phyloP scores from a whole-genome alignment of 2,888 invertebrate species.

The Athrips mouffetella region DNA sequence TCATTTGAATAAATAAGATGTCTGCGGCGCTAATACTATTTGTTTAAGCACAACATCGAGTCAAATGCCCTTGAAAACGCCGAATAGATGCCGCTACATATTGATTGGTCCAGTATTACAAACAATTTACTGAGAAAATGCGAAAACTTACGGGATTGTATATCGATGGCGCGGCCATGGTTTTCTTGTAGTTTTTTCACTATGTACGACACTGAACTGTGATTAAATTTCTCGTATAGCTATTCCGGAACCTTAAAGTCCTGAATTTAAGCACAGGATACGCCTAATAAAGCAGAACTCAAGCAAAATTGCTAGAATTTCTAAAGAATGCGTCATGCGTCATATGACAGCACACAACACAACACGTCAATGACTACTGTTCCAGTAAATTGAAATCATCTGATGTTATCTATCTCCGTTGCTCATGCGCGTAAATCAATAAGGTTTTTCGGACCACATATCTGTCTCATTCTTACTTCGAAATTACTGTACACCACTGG shows the following conservation, averaged over 20 bases:
- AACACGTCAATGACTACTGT: constrained; percentile 5
- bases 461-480: no score
- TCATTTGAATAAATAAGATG: constrained; percentile 28
- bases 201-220: constrained; percentile 18
- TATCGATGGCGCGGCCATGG: constrained; percentile 58
- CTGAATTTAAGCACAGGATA: constrained; percentile 38
- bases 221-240: constrained; percentile 26
- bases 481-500: no score
- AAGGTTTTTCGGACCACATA: no score
- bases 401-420: no score
- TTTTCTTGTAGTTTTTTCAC: constrained; percentile 26
- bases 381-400: no score
- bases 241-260: constrained; percentile 33
- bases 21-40: constrained; percentile 40
- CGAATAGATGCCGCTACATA: constrained; percentile 30
- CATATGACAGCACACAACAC: constrained; percentile 44
- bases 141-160: constrained; percentile 61
- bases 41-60: constrained; percentile 36
- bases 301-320: constrained; percentile 39
- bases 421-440: no score
- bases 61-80: constrained; percentile 53
- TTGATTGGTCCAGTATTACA: constrained; percentile 22
- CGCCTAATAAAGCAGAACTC: no score
- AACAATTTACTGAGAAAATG: constrained; percentile 22
- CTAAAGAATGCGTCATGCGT: constrained; percentile 59